Base-by-base conservation (phyloP, 1,140 invertebrate species). In the Propsilocerus akamusi region DNA sequence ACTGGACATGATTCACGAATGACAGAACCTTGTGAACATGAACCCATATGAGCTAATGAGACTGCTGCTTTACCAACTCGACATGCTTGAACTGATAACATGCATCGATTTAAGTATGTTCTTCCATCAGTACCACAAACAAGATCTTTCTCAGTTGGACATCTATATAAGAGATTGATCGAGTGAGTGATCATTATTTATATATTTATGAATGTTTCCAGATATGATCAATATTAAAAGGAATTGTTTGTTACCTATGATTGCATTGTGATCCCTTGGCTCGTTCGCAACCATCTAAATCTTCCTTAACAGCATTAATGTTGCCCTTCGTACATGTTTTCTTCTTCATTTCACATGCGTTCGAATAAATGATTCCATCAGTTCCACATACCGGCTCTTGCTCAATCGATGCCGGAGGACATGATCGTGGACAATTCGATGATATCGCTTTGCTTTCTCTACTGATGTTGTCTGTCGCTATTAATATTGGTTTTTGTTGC, bases 61-160 rank as follows among this genome's bases (percentile, higher is more conserved):
- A 81, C 77, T 4, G 63, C 63, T 5, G 63, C 57, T 32, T 60
- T 28, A 3, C 78, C 79, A 25, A 77, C 69, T 50, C 77, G 75
- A 50, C 63, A 65, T 8, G 63, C 61, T 64, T 91, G 86, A 2
- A 90, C 84, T 61, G 85, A 77, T 53, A 94, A 72, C 78, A 90
- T 87, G 65, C 91, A 95, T 55, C 84, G 62, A 66, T 95, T 96
- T 10, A 87, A 69, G 59, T 95, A 95, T 0, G 88, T 92, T 46
- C 81, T 72, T 14, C 88, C 86, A 57, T 95, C 87, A 0, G 84
- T 89, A 1, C 86, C 91, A 60, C 92, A 96, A 10, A 94, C 87
- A 0, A 81, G 80, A 63, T 93, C 88, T 54, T 82, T 77, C 59
- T 89, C 86, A 2, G 77, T 76, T 2, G 78, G 76, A 60, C 87